Conservation (phyloP, 2,113 vertebrate species). For the Syngnathus typhle region DNA sequence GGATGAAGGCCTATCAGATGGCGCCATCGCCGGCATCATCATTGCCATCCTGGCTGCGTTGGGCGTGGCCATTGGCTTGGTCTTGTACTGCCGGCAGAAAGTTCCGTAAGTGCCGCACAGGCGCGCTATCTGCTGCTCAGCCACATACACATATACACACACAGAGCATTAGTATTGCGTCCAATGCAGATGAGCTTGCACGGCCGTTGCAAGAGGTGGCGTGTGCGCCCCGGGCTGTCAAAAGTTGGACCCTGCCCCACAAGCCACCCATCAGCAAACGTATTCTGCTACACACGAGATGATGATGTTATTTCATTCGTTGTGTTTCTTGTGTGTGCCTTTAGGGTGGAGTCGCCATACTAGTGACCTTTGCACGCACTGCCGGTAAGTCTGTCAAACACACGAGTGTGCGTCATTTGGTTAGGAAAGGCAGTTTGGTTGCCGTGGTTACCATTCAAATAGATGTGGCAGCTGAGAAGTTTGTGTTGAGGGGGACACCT, state of each 20-base stretch:
- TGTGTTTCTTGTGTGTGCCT: neutral
- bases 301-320: neutral
- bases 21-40: constrained; percentile 70
- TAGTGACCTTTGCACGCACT: neutral
- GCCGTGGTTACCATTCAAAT: neutral
- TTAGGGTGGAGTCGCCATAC: constrained; percentile 7
- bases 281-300: neutral
- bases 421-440: neutral
- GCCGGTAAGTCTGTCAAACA: neutral
- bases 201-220: too few relatives aligned
- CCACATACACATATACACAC: too few relatives aligned
- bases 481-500: too few relatives aligned
- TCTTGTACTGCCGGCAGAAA: constrained; percentile 50
- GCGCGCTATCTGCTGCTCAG: too few relatives aligned
- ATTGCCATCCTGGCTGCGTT: constrained; percentile 56
- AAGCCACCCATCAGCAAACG: neutral
- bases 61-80: constrained; percentile 19
- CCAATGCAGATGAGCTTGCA: too few relatives aligned
- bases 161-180: too few relatives aligned
- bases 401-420: neutral
- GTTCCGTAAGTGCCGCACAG: constrained; percentile 60
- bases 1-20: constrained; percentile 53
- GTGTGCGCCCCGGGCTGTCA: too few relatives aligned
- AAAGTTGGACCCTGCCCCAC: too few relatives aligned
- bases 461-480: neutral